Percentiles rank a stretch among this genome's conserved stretches.
Conservation (phyloP, 2,113 vertebrate species). For the Eira barbara region DNA sequence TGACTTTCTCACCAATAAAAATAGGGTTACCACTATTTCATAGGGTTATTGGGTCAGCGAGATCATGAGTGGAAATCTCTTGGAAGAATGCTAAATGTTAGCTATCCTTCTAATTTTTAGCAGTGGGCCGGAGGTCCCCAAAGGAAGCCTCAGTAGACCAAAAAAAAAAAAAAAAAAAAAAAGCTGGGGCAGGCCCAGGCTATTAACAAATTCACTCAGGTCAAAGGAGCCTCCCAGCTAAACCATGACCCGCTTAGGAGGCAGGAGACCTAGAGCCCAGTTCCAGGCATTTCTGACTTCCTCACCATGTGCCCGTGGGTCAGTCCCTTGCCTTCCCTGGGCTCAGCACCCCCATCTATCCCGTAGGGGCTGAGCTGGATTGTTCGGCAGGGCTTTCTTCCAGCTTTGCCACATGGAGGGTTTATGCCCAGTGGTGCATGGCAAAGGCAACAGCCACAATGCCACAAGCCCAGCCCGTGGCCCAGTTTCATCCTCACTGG, state of each 20-base stretch:
- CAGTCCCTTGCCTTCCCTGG: neutral
- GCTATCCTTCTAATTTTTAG: neutral
- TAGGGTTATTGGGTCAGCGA: neutral
- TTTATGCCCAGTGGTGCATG: neutral
- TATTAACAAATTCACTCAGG: neutral
- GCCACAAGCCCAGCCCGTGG: neutral
- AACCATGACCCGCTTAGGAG: neutral
- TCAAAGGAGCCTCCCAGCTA: neutral
- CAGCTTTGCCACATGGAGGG: neutral
- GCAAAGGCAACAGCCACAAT: neutral
- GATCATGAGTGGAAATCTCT: conserved; percentile 2
- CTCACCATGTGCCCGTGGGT: neutral
- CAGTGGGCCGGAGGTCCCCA: neutral
- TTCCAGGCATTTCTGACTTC: neutral
- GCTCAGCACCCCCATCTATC: neutral
- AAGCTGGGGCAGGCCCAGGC: neutral
- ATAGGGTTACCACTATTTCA: neutral
- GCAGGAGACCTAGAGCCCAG: neutral
- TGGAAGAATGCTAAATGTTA: neutral
- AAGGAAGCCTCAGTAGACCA: neutral
- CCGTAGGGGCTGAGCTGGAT: neutral
- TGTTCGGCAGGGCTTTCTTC: neutral
- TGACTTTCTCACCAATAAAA: neutral
- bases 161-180: neutral
- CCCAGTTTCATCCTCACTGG: neutral